These are phyloP conservation scores for Aselliscus stoliczkanus DNA, from an alignment of 2,797 vertebrate genomes.

Conservation along the genomic window DNA sequence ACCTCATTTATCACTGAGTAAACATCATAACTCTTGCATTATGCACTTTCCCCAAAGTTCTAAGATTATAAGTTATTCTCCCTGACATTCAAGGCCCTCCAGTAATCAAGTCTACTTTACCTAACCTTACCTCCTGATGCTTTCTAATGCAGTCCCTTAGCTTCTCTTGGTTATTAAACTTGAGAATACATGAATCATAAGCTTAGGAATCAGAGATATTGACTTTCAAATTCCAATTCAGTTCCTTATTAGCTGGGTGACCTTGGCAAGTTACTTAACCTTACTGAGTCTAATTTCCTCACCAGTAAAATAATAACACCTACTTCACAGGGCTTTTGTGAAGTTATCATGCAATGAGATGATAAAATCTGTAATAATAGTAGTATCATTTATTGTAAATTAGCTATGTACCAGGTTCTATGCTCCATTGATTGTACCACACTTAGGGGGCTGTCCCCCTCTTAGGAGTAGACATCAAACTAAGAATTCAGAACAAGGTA, in stretches of 20 bases:
- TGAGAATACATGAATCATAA: not conserved
- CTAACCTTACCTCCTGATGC: not conserved
- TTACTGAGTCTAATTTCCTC: not conserved
- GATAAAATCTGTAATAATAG: not conserved
- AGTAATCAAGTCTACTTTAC: not conserved
- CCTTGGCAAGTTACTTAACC: not conserved
- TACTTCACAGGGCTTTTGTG: not conserved
- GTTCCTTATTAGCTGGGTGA: not conserved
- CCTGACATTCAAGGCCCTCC: not conserved
- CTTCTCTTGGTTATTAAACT: not conserved
- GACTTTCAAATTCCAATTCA: not conserved
- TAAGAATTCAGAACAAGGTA: slow-evolving; percentile 3
- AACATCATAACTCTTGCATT: not conserved
- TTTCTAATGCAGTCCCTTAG: not conserved
- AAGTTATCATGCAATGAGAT: not conserved
- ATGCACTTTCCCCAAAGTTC: not conserved
- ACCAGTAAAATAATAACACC: not conserved
- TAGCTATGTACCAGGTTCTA: not conserved
- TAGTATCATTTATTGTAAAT: not conserved
- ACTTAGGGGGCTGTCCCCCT: not conserved
- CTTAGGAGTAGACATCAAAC: not conserved
- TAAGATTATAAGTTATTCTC: not conserved
- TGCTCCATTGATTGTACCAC: not conserved
- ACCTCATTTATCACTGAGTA: not conserved
- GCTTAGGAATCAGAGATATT: not conserved